Percentiles rank a stretch among this genome's conserved stretches.
Conservation (phyloP, 2,888 invertebrate species). For the Anoplius nigerrimus region DNA sequence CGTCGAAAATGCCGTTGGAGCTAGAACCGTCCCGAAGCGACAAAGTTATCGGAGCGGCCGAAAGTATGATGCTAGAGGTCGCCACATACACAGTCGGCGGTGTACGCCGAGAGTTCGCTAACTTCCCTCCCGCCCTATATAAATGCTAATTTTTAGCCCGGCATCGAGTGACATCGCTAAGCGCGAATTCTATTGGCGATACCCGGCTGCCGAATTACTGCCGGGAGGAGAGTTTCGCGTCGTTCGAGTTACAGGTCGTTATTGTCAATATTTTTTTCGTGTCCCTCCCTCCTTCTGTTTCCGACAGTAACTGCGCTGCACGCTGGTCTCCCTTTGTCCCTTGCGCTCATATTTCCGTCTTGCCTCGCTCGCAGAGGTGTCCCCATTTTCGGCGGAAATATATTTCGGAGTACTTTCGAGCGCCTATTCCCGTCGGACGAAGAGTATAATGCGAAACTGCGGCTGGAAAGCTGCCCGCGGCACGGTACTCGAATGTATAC, state of each 20-base stretch:
- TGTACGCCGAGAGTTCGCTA: neutral
- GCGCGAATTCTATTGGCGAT: neutral
- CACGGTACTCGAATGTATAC: conserved; percentile 11
- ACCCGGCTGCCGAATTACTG: too few relatives aligned
- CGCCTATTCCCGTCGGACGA: too few relatives aligned
- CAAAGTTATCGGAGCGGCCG: too few relatives aligned
- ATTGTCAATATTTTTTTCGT: too few relatives aligned
- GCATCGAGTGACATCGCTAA: conserved; percentile 9
- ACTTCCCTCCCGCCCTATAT: conserved; percentile 15
- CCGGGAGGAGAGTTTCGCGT: too few relatives aligned
- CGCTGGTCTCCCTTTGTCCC: neutral
- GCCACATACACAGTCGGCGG: too few relatives aligned
- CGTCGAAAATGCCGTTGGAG: too few relatives aligned
- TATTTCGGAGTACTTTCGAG: conserved; percentile 3
- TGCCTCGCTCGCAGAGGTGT: neutral
- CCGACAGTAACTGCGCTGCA: too few relatives aligned
- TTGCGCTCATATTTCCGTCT: neutral
- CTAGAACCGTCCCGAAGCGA: too few relatives aligned
- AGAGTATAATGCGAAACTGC: neutral
- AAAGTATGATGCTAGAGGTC: too few relatives aligned
- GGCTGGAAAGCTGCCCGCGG: conserved; percentile 13
- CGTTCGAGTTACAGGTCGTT: too few relatives aligned
- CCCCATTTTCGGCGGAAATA: neutral
- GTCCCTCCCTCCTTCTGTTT: neutral
- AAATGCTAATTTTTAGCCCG: conserved; percentile 18